Percentiles rank a stretch among this genome's conserved stretches.
These are phyloP conservation scores for Daphoenositta chrysoptera DNA, from an alignment of 2,113 vertebrate genomes.

Conservation along the genomic window DNA sequence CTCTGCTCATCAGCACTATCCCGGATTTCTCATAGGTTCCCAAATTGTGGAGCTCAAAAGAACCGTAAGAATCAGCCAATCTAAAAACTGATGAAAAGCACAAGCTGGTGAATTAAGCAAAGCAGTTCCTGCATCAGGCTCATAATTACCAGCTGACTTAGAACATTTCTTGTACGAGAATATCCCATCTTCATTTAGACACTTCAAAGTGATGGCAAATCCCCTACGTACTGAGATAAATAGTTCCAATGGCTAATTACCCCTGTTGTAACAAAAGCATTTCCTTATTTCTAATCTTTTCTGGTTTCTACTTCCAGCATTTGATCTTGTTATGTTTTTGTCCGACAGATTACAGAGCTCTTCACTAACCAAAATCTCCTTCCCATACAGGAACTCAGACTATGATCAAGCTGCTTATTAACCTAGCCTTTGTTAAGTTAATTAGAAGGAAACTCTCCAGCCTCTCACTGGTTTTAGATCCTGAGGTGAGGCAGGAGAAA, in stretches of 20 bases:
- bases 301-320: constrained; percentile 32
- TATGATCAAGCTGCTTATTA: constrained; percentile 45
- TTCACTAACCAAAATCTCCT: constrained; percentile 13
- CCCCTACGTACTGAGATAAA: constrained; percentile 36
- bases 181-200: constrained; percentile 55
- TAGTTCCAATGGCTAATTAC: constrained; percentile 47
- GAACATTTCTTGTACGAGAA: constrained; percentile 60
- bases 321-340: constrained; percentile 50
- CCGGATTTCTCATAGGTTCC: constrained; percentile 25
- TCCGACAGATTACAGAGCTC: constrained; percentile 25
- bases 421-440: constrained; percentile 24
- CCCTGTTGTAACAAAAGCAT: constrained; percentile 41
- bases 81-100: constrained; percentile 57
- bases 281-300: constrained; percentile 48
- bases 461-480: neutral
- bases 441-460: constrained; percentile 10
- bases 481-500: neutral
- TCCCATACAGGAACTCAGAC: neutral
- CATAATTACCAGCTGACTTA: constrained; percentile 58
- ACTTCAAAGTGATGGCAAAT: constrained; percentile 53
- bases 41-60: constrained; percentile 37
- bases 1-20: constrained; percentile 8
- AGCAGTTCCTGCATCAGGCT: constrained; percentile 42
- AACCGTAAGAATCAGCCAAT: constrained; percentile 33
- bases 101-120: constrained; percentile 59